Conservation (phyloP, 2,113 vertebrate species). For the Clarias magur region DNA sequence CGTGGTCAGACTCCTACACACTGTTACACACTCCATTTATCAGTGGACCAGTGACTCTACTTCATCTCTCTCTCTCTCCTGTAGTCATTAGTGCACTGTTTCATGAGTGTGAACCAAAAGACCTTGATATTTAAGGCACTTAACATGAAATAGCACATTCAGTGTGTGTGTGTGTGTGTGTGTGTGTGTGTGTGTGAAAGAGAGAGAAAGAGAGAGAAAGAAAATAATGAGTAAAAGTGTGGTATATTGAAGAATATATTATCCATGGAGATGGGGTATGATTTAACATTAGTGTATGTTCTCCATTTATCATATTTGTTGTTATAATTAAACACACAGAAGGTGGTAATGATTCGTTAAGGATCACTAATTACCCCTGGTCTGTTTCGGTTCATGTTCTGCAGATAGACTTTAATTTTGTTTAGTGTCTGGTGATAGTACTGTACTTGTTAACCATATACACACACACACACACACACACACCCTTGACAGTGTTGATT, state of each 20-base stretch:
- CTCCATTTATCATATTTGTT: neutral
- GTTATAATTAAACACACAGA: neutral
- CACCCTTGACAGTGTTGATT: neutral
- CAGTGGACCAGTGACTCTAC: neutral
- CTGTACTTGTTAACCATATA: neutral
- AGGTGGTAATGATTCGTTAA: neutral
- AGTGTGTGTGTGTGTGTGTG: neutral
- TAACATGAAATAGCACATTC: neutral
- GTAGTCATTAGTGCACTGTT: neutral
- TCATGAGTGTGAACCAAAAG: neutral
- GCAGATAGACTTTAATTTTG: neutral
- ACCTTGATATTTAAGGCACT: neutral
- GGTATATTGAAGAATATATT: conserved; percentile 13
- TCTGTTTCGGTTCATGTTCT: neutral
- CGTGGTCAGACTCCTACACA: neutral
- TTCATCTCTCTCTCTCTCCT: neutral
- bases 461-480: conserved; percentile 2
- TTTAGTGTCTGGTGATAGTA: neutral
- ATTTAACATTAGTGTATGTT: neutral
- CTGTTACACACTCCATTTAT: neutral
- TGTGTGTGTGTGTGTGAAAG: neutral
- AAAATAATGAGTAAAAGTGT: neutral
- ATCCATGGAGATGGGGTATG: neutral
- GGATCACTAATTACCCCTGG: neutral
- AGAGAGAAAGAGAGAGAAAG: neutral